These are phyloP conservation scores for Drosophila sulfurigaster DNA, from an alignment of 1,140 invertebrate species.

Conservation along the genomic window DNA sequence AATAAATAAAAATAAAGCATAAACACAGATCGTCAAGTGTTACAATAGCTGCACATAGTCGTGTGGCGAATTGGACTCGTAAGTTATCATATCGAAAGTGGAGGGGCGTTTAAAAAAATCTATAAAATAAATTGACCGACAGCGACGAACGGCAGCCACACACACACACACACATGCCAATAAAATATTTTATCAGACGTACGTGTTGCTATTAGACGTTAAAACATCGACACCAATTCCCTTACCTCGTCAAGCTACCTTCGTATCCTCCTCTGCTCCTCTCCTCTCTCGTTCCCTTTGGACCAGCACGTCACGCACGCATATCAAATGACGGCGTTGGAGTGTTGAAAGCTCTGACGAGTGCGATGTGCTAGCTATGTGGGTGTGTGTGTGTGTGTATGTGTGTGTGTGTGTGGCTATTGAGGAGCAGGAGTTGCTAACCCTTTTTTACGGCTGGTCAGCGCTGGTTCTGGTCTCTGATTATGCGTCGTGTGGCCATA, in stretches of 20 bases:
- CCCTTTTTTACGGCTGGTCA: slow-evolving; percentile 67
- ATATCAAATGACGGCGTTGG: slow-evolving; percentile 80
- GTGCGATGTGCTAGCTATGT: slow-evolving; percentile 27
- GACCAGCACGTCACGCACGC: slow-evolving; percentile 59
- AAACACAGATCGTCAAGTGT: neutral
- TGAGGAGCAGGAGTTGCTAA: slow-evolving; percentile 34
- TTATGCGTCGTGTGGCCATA: slow-evolving; percentile 76
- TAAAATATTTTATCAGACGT: slow-evolving; percentile 83
- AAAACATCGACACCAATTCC: slow-evolving; percentile 39
- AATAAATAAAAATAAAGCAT: neutral
- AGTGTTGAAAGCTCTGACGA: slow-evolving; percentile 75
- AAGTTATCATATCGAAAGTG: slow-evolving; percentile 28
- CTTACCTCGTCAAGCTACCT: neutral
- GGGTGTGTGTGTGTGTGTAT: slow-evolving; percentile 5
- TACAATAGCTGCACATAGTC: neutral
- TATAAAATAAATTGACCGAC: slow-evolving; percentile 72
- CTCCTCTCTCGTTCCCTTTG: neutral
- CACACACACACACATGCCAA: slow-evolving; percentile 68
- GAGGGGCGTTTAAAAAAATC: slow-evolving; percentile 66
- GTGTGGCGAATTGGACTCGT: neutral
- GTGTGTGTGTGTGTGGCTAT: neutral
- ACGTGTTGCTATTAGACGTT: slow-evolving; percentile 78
- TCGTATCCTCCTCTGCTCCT: neutral
- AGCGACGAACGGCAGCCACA: slow-evolving; percentile 8
- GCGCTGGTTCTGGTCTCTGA: slow-evolving; percentile 59